phyloP scores from a whole-genome alignment of 2,113 vertebrate species.

The Protobothrops mucrosquamatus region DNA sequence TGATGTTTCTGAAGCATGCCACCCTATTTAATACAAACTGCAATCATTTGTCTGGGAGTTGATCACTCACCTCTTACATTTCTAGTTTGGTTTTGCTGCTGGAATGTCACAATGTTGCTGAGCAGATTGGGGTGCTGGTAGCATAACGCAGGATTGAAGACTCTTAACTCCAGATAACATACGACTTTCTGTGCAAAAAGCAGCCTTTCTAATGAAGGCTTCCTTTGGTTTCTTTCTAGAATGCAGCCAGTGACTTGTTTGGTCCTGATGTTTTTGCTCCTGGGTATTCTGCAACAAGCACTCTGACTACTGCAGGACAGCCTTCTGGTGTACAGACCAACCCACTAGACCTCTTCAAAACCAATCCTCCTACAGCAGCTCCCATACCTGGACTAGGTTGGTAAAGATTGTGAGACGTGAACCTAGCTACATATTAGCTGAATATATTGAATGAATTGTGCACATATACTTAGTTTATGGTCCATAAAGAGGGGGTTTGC shows the following conservation, averaged over 20 bases:
- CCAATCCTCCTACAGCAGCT: slow-evolving; percentile 25
- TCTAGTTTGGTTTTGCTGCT: background rate
- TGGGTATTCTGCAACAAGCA: slow-evolving; percentile 37
- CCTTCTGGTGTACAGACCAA: slow-evolving; percentile 46
- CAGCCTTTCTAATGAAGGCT: background rate
- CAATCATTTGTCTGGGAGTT: background rate
- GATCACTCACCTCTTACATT: background rate
- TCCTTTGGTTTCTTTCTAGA: slow-evolving; percentile 58
- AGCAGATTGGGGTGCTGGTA: background rate
- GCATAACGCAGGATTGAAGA: background rate
- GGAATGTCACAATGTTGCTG: background rate
- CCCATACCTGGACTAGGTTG: slow-evolving; percentile 62
- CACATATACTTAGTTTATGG: background rate
- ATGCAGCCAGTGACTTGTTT: slow-evolving; percentile 74
- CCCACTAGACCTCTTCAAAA: slow-evolving; percentile 75
- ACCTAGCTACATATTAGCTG: background rate
- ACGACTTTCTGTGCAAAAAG: background rate
- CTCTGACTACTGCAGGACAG: slow-evolving; percentile 44
- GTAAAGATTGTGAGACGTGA: slow-evolving; percentile 32
- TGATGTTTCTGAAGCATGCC: background rate
- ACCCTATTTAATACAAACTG: background rate
- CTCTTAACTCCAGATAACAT: background rate
- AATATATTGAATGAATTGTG: background rate
- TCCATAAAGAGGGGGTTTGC: background rate
- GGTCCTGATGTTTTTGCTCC: slow-evolving; percentile 77